phyloP scores from a whole-genome alignment of 2,888 invertebrate genomes.

The Crioceris asparagi region DNA sequence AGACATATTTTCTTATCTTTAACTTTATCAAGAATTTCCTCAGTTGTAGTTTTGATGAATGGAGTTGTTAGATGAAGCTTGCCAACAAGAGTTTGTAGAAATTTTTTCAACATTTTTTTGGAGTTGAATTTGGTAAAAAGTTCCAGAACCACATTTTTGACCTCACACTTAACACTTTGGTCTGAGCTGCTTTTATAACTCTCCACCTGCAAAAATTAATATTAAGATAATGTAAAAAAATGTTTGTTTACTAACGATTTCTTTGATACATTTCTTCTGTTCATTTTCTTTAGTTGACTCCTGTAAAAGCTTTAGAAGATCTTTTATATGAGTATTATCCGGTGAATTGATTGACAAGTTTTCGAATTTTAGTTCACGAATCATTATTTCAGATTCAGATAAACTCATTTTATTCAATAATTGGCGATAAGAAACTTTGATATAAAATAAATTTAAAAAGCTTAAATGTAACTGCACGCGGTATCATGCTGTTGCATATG shows the following conservation, averaged over 20 bases:
- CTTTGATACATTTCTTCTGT: conserved; percentile 12
- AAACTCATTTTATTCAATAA: conserved; percentile 10
- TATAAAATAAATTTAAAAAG: no score
- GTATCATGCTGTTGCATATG: no score
- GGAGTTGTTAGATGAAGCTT: conserved; percentile 15
- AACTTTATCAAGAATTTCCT: conserved; percentile 17
- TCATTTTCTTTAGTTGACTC: conserved; percentile 13
- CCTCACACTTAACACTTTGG: conserved; percentile 39
- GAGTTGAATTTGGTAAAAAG: conserved; percentile 19
- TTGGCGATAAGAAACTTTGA: no score
- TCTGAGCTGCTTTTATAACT: conserved; percentile 10
- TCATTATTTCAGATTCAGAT: conserved; percentile 6
- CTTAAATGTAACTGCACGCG: no score
- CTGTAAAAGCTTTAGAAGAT: conserved; percentile 8
- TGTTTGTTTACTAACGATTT: conserved; percentile 13
- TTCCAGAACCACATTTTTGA: conserved; percentile 20
- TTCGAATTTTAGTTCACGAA: conserved; percentile 11
- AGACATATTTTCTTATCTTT: conserved; percentile 17
- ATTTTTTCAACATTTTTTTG: conserved; percentile 23
- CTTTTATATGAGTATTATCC: conserved; percentile 11
- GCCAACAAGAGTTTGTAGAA: conserved; percentile 20
- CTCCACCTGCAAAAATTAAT: conserved; percentile 13
- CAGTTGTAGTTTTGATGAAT: conserved; percentile 14
- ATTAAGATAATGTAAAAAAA: background rate
- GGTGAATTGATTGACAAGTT: conserved; percentile 6